Percentiles rank a stretch among this genome's conserved stretches.
Conservation (phyloP, 2,797 vertebrate species). For the Loris lydekkerianus region DNA sequence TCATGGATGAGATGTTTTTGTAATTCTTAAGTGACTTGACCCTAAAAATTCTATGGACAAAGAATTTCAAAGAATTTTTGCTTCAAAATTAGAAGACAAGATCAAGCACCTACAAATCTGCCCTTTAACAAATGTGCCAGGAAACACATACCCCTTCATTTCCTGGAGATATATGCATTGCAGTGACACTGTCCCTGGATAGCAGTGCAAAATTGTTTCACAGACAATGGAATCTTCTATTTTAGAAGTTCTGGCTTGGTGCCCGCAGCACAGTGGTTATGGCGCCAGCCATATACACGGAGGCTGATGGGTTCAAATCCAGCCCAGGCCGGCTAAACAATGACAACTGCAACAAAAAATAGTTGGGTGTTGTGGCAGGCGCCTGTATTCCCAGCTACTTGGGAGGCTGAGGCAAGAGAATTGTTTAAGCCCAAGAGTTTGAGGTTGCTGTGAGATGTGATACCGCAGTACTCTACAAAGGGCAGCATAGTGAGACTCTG, state of each 20-base stretch:
- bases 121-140: not conserved
- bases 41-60: constrained; percentile 82
- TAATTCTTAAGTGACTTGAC: constrained; percentile 86
- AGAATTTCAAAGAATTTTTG: constrained; percentile 80
- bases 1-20: constrained; percentile 85
- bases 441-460: no score
- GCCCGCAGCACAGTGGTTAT: no score
- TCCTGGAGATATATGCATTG: not conserved
- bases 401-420: no score
- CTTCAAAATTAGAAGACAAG: constrained; percentile 75
- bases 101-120: not conserved
- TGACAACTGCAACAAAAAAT: no score
- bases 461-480: no score
- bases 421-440: no score
- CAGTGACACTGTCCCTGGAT: not conserved
- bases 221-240: not conserved
- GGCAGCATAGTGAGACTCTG: no score
- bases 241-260: not conserved
- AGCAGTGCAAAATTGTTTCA: not conserved
- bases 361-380: no score
- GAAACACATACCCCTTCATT: not conserved
- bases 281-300: no score
- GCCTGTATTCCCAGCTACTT: no score
- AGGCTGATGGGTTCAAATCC: no score
- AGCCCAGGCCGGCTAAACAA: no score